Conservation (phyloP, 2,113 vertebrate species). For the Crotalus viridis region DNA sequence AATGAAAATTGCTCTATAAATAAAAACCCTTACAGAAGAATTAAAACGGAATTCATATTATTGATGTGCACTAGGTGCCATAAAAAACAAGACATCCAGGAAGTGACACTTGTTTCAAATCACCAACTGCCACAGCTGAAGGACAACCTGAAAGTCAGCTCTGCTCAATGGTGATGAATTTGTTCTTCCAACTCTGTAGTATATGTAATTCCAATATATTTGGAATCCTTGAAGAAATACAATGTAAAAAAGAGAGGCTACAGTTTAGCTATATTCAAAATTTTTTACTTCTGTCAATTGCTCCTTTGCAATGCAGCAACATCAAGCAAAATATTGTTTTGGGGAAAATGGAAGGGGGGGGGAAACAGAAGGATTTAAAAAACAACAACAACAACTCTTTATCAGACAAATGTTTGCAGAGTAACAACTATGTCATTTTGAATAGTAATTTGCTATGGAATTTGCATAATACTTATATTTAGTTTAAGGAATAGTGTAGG, state of each 20-base stretch:
- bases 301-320: slow-evolving; percentile 10
- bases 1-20: slow-evolving; percentile 78
- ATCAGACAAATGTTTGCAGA: background rate
- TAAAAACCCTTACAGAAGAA: slow-evolving; percentile 77
- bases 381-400: background rate
- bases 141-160: slow-evolving; percentile 68
- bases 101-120: slow-evolving; percentile 72
- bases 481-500: background rate
- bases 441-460: background rate
- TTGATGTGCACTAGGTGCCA: slow-evolving; percentile 69
- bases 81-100: slow-evolving; percentile 67
- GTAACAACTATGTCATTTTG: background rate
- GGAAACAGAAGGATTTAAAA: background rate
- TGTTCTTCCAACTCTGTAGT: slow-evolving; percentile 41
- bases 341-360: background rate
- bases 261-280: slow-evolving; percentile 23
- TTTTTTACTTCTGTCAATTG: background rate
- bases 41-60: slow-evolving; percentile 80
- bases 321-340: slow-evolving; percentile 19
- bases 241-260: slow-evolving; percentile 42
- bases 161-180: slow-evolving; percentile 64
- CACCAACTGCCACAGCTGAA: slow-evolving; percentile 62
- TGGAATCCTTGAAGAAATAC: slow-evolving; percentile 67
- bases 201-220: slow-evolving; percentile 43
- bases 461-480: background rate